Evolutionary conservation across 1,140 invertebrate species (phyloP).

Genomic region (Proctacanthus coquilletti): DNA sequence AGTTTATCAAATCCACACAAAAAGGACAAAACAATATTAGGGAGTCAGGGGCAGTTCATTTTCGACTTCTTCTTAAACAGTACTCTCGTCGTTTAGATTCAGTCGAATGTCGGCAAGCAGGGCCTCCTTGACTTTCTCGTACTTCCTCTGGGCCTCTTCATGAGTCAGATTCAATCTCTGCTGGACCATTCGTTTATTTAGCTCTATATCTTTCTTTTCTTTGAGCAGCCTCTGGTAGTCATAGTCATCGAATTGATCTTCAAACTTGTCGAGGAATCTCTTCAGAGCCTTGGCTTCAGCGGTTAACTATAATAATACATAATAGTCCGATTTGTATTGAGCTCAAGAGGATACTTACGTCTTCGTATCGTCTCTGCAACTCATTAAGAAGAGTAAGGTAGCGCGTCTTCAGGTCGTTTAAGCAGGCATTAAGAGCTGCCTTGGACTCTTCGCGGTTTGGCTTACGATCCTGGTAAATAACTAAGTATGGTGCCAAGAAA

Average conservation of each 20-base stretch:
- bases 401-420: conserved; percentile 37
- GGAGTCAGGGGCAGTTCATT: too few relatives aligned
- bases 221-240: conserved; percentile 22
- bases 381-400: conserved; percentile 35
- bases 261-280: conserved; percentile 22
- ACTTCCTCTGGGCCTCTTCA: conserved; percentile 25
- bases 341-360: conserved; percentile 20
- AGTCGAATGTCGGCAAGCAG: conserved; percentile 17
- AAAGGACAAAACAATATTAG: too few relatives aligned
- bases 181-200: conserved; percentile 26
- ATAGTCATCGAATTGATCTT: conserved; percentile 25
- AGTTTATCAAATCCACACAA: too few relatives aligned
- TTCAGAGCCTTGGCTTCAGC: conserved; percentile 22
- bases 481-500: conserved; percentile 40
- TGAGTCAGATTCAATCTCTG: conserved; percentile 22
- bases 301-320: too few relatives aligned
- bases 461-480: conserved; percentile 30
- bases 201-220: conserved; percentile 21
- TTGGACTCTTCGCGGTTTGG: conserved; percentile 24
- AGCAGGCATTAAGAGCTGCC: conserved; percentile 31
- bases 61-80: too few relatives aligned
- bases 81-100: conserved; percentile 9
- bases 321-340: not conserved
- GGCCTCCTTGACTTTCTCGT: conserved; percentile 19
- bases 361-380: conserved; percentile 36